These are phyloP conservation scores for Mugil cephalus DNA, from an alignment of 2,113 vertebrate species.

Conservation along the genomic window DNA sequence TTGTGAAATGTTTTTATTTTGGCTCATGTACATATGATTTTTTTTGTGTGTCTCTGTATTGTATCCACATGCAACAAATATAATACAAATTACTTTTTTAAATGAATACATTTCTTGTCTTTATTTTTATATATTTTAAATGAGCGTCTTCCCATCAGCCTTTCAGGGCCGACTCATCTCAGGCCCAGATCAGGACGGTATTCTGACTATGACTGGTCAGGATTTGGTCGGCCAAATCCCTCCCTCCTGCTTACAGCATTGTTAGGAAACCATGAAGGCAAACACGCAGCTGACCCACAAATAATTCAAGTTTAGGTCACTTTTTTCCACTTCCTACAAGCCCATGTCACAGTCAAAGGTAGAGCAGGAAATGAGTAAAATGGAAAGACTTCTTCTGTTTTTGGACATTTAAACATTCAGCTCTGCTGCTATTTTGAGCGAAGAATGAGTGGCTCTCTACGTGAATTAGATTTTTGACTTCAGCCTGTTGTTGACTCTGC, in stretches of 20 bases:
- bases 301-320: constrained; percentile 50
- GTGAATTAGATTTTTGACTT: constrained; percentile 32
- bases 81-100: constrained; percentile 72
- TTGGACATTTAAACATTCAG: constrained; percentile 27
- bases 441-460: neutral
- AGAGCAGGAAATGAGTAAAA: constrained; percentile 56
- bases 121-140: constrained; percentile 4
- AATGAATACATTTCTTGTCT: constrained; percentile 50
- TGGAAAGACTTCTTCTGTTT: constrained; percentile 54
- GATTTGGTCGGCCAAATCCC: constrained; percentile 63
- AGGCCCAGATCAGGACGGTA: constrained; percentile 46
- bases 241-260: constrained; percentile 45
- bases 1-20: constrained; percentile 62
- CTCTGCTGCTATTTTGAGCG: constrained; percentile 24
- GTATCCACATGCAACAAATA: constrained; percentile 64
- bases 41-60: constrained; percentile 67
- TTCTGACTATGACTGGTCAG: constrained; percentile 69
- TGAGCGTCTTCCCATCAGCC: constrained; percentile 13
- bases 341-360: constrained; percentile 27
- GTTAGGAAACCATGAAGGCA: constrained; percentile 51
- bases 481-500: constrained; percentile 45
- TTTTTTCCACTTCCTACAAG: constrained; percentile 62
- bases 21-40: constrained; percentile 65
- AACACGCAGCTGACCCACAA: constrained; percentile 55
- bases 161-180: constrained; percentile 33